These are phyloP conservation scores for Dendrolimus pini DNA, from an alignment of 2,888 invertebrate species.

Conservation along the genomic window DNA sequence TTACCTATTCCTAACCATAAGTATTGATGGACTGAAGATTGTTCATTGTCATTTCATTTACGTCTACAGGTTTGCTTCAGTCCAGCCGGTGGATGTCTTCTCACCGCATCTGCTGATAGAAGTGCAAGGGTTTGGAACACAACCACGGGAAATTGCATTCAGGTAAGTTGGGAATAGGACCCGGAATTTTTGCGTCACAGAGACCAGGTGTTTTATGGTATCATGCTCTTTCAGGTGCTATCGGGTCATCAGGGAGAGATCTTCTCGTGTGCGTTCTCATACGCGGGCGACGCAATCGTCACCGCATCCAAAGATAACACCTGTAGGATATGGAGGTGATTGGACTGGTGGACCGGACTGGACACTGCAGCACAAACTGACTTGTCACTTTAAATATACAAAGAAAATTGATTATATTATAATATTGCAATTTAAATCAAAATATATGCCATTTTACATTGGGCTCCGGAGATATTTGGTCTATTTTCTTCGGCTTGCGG, in stretches of 20 bases:
- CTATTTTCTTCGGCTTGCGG: no score
- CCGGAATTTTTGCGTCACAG: not conserved
- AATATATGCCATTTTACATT: no score
- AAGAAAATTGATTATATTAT: no score
- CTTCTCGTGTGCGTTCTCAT: slow-evolving; percentile 89
- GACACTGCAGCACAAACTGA: slow-evolving; percentile 13
- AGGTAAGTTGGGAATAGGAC: slow-evolving; percentile 46
- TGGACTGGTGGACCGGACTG: slow-evolving; percentile 76
- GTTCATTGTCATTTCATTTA: not conserved
- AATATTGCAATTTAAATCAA: no score
- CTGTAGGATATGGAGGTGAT: slow-evolving; percentile 87
- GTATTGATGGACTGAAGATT: no score
- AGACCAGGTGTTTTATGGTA: no score
- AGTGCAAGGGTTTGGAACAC: slow-evolving; percentile 86
- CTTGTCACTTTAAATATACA: slow-evolving; percentile 9
- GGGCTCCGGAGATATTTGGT: no score
- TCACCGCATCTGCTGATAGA: slow-evolving; percentile 86
- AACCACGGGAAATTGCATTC: slow-evolving; percentile 80
- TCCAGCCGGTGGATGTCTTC: slow-evolving; percentile 83
- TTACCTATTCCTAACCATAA: no score
- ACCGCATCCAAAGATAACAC: slow-evolving; percentile 91
- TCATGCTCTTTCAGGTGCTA: slow-evolving; percentile 69
- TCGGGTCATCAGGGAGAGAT: slow-evolving; percentile 87
- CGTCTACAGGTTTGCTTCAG: slow-evolving; percentile 83
- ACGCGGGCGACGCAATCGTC: slow-evolving; percentile 85